Base-by-base conservation (phyloP, 2,797 vertebrate species). In the Sebastes miniatus region DNA sequence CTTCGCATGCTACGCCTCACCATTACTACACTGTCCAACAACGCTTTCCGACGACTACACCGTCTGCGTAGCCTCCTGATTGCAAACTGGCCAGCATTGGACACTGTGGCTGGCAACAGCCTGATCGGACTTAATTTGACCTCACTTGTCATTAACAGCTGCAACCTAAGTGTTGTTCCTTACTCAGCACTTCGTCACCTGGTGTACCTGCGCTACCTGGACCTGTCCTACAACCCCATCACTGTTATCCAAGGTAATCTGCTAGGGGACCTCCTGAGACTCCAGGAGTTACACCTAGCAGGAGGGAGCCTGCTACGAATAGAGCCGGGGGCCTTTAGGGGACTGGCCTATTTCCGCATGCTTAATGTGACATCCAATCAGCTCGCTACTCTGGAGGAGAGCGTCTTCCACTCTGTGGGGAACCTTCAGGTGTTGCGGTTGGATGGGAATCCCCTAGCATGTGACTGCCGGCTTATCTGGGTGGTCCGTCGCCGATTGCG, bases 161-260 rank as follows among this genome's bases (percentile, higher is more conserved):
- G 97, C 89, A 97, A 97, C 70, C 90, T 99, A 13, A 97, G 93
- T 62, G 77, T 88, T 0, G 89, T 98, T 71, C 97, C 97, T 47
- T 97, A 96, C 66, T 89, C 95, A 43, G 95, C 97, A 0, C 85
- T 99, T 25, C 87, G 90, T 58, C 96, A 96, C 85, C 87, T 98
- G 72, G 95, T 93, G 63, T 96, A 97, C 77, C 94, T 99, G 77
- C 94, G 79, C 73, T 95, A 89, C 82, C 92, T 99, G 68, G 97
- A 99, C 83, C 92, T 99, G n/a, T 98, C 97, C 59, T 94, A 96
- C 91, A 99, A 99, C 89, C 97, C 97, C 32, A 97, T 99, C 88
- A 94, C 94, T 0, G 87, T 88, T 14, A 95, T 98, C 84, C 95
- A 94, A 11, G 94, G 95, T 29, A 92, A 93, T 43, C 87, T 94